Base-by-base conservation (phyloP, 2,113 vertebrate genomes). In the Planiliza haematocheilus region DNA sequence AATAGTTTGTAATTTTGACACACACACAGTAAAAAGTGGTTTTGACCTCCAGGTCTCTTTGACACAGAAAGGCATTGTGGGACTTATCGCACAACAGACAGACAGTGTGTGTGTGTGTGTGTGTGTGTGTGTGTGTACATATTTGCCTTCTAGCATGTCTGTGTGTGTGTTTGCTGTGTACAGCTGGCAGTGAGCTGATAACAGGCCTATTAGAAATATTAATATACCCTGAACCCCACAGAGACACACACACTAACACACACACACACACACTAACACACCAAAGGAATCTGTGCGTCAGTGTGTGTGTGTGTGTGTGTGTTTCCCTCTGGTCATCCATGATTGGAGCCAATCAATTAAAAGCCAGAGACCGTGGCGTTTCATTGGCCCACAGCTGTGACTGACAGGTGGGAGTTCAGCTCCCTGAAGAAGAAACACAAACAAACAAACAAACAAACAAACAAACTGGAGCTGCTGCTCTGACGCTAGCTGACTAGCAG, bases 121-220 rank as follows among this genome's bases (percentile, higher is more conserved):
- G 77, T 55, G 73, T 76, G 42, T 62, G 48, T 49, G 52, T 69
- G 57, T 60, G 64, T 69, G 82, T 77, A 49, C n/a, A n/a, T n/a
- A n/a, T n/a, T 39, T 21, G 18, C 16, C 39, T 64, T 45, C n/a
- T n/a, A n/a, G n/a, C n/a, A 67, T 66, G 50, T 64, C 52, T 58
- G 74, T 57, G 56, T 57, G 62, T 79, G 74, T 86, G 74, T 76
- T 74, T 79, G 75, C 76, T 86, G 84, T 86, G 82, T 86, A 83
- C 84, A 88, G 85, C 89, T 90, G 89, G 88, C 85, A 88, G 85
- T 79, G 81, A 89, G 89, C 89, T 89, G 89, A 90, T 90, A 90
- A 89, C 87, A 75, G 83, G 43, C 77, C 79, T 85, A 90, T 90
- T 87, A 89, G 87, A 90, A 90, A 90, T 90, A 90, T 89, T 90